Percentiles rank a stretch among this genome's conserved stretches.
These are phyloP conservation scores for Euzetes globulus DNA, from an alignment of 2,888 invertebrate genomes.

Conservation along the genomic window DNA sequence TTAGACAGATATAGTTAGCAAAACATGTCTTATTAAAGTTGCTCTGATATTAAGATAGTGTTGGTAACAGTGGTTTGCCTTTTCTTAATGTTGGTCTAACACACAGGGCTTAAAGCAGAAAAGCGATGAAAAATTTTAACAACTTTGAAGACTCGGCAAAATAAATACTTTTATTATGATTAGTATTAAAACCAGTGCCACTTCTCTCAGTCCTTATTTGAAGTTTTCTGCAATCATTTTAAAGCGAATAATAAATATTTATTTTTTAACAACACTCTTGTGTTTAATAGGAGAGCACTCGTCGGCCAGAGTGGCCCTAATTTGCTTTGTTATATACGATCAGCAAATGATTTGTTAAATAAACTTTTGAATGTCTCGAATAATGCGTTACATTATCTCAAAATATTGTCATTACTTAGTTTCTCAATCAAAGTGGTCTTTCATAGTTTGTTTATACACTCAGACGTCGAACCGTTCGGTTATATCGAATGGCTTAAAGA, in stretches of 20 bases:
- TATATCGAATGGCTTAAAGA: conserved; percentile 28
- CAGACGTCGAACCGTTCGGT: not conserved
- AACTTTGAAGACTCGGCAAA: not conserved
- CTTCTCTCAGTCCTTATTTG: not conserved
- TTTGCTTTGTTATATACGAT: conserved; percentile 20
- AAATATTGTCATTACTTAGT: conserved; percentile 12
- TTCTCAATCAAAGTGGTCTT: conserved; percentile 19
- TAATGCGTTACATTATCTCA: conserved; percentile 16
- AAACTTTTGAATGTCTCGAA: conserved; percentile 4
- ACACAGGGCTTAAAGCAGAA: not conserved
- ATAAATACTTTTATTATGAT: conserved; percentile 1
- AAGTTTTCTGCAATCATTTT: not conserved
- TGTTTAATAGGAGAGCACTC: not conserved
- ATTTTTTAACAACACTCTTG: not conserved
- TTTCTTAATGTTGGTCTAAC: conserved; percentile 1
- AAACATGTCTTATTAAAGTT: conserved; percentile 30
- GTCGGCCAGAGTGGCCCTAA: not conserved
- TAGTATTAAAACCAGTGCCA: not conserved
- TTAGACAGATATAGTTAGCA: conserved; percentile 24
- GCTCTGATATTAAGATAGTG: conserved; percentile 27
- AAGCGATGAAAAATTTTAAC: not conserved
- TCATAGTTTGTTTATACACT: conserved; percentile 10
- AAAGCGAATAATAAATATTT: conserved; percentile 27
- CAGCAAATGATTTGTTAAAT: conserved; percentile 18
- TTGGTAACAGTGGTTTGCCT: not conserved